Conservation (phyloP, 2,113 vertebrate species). For the Beaufortia kweichowensis region DNA sequence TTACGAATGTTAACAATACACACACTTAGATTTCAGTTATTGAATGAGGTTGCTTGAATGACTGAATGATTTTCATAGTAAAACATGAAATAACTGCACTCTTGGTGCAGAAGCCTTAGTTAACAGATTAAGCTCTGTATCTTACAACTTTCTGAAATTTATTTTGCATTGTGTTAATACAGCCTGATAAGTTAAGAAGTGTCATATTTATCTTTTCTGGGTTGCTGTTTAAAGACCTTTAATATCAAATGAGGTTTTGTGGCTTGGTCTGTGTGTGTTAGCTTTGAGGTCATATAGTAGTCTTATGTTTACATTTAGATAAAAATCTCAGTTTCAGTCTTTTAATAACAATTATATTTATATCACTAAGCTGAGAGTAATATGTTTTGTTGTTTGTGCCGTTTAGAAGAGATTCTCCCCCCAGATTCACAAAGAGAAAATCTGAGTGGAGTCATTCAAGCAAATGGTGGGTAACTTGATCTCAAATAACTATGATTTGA, state of each 20-base stretch:
- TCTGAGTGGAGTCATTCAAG: constrained; percentile 25
- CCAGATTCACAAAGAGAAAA: constrained; percentile 7
- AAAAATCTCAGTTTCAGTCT: no score
- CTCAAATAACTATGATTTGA: neutral
- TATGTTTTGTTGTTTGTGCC: constrained; percentile 14
- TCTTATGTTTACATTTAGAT: no score
- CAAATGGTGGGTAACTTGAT: constrained; percentile 32
- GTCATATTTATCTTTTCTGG: no score
- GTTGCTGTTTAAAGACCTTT: neutral
- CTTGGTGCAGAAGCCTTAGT: neutral
- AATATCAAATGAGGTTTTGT: no score
- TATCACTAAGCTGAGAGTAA: neutral
- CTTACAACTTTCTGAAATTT: no score
- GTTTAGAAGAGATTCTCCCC: constrained; percentile 19
- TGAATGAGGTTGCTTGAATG: neutral
- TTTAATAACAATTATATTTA: neutral
- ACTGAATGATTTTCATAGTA: neutral
- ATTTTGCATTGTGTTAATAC: neutral
- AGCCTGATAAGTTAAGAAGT: neutral
- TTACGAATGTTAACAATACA: neutral
- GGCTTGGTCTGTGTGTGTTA: no score
- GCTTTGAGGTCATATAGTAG: no score
- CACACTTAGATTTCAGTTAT: neutral
- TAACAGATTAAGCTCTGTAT: neutral
- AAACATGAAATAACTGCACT: neutral